Base-by-base conservation (phyloP, 2,113 vertebrate species). In the Danionella cerebrum region DNA sequence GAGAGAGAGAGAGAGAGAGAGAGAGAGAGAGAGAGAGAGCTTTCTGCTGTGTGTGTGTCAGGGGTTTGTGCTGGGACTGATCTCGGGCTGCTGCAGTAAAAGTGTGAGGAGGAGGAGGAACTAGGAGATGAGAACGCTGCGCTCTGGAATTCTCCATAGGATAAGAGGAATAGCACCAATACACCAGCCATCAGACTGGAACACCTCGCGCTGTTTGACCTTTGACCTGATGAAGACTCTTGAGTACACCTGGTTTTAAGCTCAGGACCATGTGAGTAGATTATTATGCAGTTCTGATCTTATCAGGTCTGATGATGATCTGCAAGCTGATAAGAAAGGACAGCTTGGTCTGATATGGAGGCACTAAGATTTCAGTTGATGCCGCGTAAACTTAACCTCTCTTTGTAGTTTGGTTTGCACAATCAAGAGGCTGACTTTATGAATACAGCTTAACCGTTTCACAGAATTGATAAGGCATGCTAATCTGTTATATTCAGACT, bases 91-190 rank as follows among this genome's bases (percentile, higher is more conserved):
- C 72, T 74, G 72, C 72, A 74, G 71, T 68, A 55, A 55, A 63
- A 62, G 57, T 41, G 14, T 22, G 53, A 55, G 53, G 53, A 55
- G 53, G 53, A 55, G 33, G 53, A 55, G 53, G 53, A 55, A 19
- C 31, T 11, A 38, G 12, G 45, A 63, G 60, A 70, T 52, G 62
- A 66, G 42, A 45, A 39, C 25, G 39, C 53, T 36, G 52, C 27
- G 10, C 58, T 69, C 33, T 53, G 53, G 80, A 82, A 77, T 80
- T 76, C 74, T 78, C 69, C 65, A 72, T 18, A 38, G 55, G 62
- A 74, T n/a, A 71, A 68, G 36, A 41, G 54, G 57, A 31, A 44
- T 22, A 42, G 9, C 38, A 31, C 12, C 42, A 36, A 58, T 58
- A 59, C n/a, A n/a, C n/a, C n/a, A n/a, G n/a, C 2, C 38, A 60